Evolutionary conservation across 2,888 invertebrate genomes (phyloP).

Genomic region (Drosophila gaucha): DNA sequence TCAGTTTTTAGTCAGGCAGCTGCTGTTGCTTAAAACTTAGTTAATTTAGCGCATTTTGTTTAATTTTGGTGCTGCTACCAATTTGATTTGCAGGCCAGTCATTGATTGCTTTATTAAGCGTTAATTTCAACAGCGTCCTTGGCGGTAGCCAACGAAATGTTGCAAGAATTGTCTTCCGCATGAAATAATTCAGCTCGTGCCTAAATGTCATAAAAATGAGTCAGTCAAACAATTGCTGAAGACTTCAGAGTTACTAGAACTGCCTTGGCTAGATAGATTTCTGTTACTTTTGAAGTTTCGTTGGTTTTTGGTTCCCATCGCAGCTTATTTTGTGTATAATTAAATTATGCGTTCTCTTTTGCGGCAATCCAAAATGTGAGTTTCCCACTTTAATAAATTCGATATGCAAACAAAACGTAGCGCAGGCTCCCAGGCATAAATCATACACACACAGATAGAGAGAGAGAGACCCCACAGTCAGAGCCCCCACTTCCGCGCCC

Average conservation of each 20-base stretch:
- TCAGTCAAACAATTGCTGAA: constrained; percentile 12
- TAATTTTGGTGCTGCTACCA: constrained; percentile 67
- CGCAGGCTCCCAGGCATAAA: constrained; percentile 74
- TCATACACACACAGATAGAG: constrained; percentile 58
- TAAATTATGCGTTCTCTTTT: constrained; percentile 66
- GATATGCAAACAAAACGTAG: constrained; percentile 51
- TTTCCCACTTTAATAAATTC: constrained; percentile 76
- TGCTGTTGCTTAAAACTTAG: constrained; percentile 58
- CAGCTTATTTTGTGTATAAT: constrained; percentile 42
- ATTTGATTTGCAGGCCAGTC: constrained; percentile 74
- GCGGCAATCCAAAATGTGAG: constrained; percentile 19
- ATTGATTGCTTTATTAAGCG: constrained; percentile 80
- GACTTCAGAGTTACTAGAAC: neutral
- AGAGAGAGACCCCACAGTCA: constrained; percentile 47
- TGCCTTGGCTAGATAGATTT: neutral
- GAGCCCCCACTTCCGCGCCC: constrained; percentile 10
- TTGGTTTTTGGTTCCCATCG: constrained; percentile 39
- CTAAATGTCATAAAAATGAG: constrained; percentile 40
- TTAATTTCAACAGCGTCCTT: constrained; percentile 73
- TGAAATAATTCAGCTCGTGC: constrained; percentile 26
- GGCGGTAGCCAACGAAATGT: constrained; percentile 35
- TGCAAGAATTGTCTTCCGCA: constrained; percentile 62
- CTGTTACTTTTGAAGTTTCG: neutral
- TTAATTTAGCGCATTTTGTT: constrained; percentile 78
- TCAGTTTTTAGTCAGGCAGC: constrained; percentile 1